These are phyloP conservation scores for Coturnix japonica DNA, from an alignment of 2,113 vertebrate species.

Conservation along the genomic window DNA sequence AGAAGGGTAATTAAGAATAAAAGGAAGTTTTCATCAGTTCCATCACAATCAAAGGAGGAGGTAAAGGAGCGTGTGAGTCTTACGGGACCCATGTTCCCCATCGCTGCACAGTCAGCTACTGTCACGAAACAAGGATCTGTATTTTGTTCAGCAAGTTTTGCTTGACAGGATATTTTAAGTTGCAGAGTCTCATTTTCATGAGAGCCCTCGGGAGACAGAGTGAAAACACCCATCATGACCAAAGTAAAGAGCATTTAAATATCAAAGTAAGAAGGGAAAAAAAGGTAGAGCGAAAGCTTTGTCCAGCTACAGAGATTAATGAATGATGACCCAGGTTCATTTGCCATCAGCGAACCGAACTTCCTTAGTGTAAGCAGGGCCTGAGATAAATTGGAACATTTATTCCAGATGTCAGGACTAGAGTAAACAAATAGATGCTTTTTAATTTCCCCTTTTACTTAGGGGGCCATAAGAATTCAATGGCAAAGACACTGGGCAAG, in stretches of 20 bases:
- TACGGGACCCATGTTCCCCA: neutral
- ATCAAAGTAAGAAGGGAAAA: neutral
- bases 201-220: neutral
- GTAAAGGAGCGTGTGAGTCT: neutral
- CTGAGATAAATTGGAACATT: constrained; percentile 55
- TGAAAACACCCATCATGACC: constrained; percentile 6
- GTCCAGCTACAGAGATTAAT: constrained; percentile 2
- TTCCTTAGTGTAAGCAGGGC: neutral
- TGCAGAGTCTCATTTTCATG: constrained; percentile 26
- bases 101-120: neutral
- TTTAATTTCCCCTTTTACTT: constrained; percentile 50
- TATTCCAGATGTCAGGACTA: constrained; percentile 61
- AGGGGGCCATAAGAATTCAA: neutral
- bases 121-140: neutral
- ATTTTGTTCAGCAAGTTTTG: constrained; percentile 24
- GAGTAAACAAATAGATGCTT: constrained; percentile 55
- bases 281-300: neutral
- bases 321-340: neutral
- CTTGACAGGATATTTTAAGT: constrained; percentile 17
- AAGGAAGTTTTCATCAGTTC: constrained; percentile 14
- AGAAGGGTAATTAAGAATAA: constrained; percentile 27
- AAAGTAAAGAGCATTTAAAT: constrained; percentile 9
- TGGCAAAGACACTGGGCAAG: neutral
- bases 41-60: constrained; percentile 38
- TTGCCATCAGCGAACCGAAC: constrained; percentile 31